Percentiles rank a stretch among this genome's conserved stretches.
Evolutionary conservation across 2,797 vertebrate species (phyloP).

Genomic region (Catamblyrhynchus diadema): DNA sequence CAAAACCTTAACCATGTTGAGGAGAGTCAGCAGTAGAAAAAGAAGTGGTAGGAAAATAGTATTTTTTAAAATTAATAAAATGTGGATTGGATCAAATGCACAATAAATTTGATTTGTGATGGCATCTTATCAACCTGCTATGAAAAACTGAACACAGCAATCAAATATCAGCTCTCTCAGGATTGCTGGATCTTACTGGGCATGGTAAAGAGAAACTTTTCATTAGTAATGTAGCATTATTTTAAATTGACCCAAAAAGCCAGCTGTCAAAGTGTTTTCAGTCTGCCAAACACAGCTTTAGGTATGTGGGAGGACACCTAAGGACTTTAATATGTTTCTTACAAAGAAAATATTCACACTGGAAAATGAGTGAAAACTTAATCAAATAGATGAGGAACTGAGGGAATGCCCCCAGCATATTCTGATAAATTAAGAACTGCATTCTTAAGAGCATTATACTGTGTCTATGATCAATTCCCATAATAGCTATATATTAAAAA

Average conservation of each 20-base stretch:
- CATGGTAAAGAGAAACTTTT: not conserved
- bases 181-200: not conserved
- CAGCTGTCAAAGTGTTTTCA: constrained; percentile 16
- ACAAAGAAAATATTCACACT: not conserved
- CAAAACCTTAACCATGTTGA: not conserved
- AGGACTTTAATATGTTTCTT: not conserved
- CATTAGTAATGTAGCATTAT: not conserved
- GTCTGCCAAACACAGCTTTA: constrained; percentile 8
- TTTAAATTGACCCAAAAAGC: constrained; percentile 45
- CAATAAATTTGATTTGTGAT: not conserved
- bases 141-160: accelerated
- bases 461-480: not conserved
- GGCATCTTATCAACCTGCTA: not conserved
- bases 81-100: not conserved
- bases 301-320: not conserved
- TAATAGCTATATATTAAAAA: not conserved
- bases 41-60: not conserved
- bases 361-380: not conserved
- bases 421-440: not conserved
- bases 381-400: not conserved
- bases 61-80: not conserved
- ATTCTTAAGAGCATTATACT: not conserved
- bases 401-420: not conserved
- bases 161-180: not conserved
- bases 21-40: not conserved